Conservation (phyloP, 2,888 invertebrate genomes). For the Cephonodes hylas region DNA sequence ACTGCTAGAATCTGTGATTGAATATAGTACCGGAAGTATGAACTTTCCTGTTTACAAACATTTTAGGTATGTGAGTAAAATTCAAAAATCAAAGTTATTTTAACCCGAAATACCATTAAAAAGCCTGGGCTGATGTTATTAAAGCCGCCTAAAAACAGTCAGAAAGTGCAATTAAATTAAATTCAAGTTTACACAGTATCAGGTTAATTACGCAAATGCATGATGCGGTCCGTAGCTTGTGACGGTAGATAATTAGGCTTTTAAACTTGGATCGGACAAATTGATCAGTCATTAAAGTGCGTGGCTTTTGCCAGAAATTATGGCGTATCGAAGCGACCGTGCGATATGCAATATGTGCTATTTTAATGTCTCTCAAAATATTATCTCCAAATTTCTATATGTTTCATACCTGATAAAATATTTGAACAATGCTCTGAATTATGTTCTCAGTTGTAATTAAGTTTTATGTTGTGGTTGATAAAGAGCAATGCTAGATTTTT, state of each 20-base stretch:
- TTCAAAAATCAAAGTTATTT: not conserved
- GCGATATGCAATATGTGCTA: not conserved
- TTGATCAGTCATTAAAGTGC: slow-evolving; percentile 50
- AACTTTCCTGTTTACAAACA: too few species aligned
- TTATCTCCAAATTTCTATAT: too few species aligned
- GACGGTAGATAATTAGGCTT: slow-evolving; percentile 55
- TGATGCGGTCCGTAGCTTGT: slow-evolving; percentile 40
- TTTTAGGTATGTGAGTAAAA: too few species aligned
- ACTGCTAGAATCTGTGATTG: too few species aligned
- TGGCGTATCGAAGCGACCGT: slow-evolving; percentile 11
- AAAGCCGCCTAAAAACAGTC: not conserved
- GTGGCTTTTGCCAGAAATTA: slow-evolving; percentile 15
- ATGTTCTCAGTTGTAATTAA: too few species aligned
- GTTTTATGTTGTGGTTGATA: too few species aligned
- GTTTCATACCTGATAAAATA: too few species aligned
- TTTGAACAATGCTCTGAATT: too few species aligned
- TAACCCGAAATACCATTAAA: not conserved
- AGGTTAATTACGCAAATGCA: slow-evolving; percentile 52
- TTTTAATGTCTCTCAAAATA: not conserved
- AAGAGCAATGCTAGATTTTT: too few species aligned
- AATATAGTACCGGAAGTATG: too few species aligned
- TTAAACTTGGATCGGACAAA: slow-evolving; percentile 54
- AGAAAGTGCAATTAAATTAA: not conserved
- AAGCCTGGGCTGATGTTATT: not conserved
- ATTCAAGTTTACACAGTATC: slow-evolving; percentile 31